These are phyloP conservation scores for Pantelozetes paolii DNA, from an alignment of 2,888 invertebrate species.

Conservation along the genomic window DNA sequence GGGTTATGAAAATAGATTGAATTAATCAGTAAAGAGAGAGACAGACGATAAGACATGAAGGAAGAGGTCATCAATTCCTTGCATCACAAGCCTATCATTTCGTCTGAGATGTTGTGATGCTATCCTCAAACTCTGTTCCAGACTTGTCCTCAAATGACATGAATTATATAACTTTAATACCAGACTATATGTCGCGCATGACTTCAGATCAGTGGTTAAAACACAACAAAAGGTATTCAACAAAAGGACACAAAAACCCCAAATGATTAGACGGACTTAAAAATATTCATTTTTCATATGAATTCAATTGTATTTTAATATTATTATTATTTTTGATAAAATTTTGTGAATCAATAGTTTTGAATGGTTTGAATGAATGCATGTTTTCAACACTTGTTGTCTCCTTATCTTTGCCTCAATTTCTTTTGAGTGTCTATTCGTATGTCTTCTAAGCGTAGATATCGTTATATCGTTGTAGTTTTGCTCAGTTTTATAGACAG, in stretches of 20 bases:
- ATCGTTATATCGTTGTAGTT: no score
- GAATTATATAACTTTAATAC: background rate
- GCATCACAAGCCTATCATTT: background rate
- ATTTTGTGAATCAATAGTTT: background rate
- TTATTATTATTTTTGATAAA: conserved; percentile 9
- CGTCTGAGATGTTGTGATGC: background rate
- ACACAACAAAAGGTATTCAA: background rate
- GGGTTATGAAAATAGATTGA: background rate
- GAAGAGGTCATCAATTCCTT: conserved; percentile 8
- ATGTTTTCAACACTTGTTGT: background rate
- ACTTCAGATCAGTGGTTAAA: conserved; percentile 16
- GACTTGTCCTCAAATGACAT: conserved; percentile 6
- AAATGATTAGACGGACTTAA: conserved; percentile 2
- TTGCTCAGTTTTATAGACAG: no score
- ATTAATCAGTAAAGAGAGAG: background rate
- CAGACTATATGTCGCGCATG: conserved; percentile 35
- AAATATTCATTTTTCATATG: background rate
- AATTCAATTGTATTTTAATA: background rate
- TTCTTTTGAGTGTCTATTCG: background rate
- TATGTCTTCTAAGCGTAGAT: background rate
- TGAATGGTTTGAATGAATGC: background rate
- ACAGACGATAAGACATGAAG: background rate
- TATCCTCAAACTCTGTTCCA: background rate
- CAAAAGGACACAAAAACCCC: background rate
- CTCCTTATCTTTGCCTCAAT: background rate